Evolutionary conservation across 2,888 invertebrate genomes (phyloP).

Genomic region (Alviniconcha strummeri): DNA sequence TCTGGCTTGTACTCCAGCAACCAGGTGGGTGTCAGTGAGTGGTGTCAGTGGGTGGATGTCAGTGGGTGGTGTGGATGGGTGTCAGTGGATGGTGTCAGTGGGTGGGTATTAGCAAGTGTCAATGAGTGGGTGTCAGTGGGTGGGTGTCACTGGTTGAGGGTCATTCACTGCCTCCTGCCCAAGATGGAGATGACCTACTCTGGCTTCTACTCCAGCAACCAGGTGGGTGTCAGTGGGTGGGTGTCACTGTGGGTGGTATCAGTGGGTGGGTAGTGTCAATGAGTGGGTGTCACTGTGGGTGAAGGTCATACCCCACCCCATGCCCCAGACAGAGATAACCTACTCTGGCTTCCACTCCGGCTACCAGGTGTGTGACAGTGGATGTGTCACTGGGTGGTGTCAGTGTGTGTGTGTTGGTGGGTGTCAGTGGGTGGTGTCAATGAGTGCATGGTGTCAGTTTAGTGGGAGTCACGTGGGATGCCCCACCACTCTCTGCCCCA

Average conservation of each 20-base stretch:
- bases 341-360: constrained; percentile 61
- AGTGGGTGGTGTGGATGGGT: not conserved
- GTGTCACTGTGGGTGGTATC: no score
- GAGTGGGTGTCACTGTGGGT: no score
- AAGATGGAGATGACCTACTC: constrained; percentile 64
- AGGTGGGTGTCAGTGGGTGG: constrained; percentile 50
- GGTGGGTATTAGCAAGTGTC: not conserved
- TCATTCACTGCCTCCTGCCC: constrained; percentile 62
- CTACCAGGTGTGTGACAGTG: constrained; percentile 61
- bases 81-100: not conserved
- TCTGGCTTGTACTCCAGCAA: constrained; percentile 65
- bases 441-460: not conserved
- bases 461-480: no score
- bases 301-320: constrained; percentile 56
- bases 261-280: not conserved
- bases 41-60: not conserved
- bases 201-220: constrained; percentile 67
- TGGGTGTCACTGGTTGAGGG: not conserved
- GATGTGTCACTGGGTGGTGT: not conserved
- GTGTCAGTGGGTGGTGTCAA: not conserved
- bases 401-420: not conserved
- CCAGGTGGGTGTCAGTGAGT: constrained; percentile 54
- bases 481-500: constrained; percentile 65
- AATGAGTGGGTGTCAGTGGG: not conserved
- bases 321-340: constrained; percentile 67